These are phyloP conservation scores for Wiebesia pumilae DNA, from an alignment of 1,140 invertebrate species.

Conservation along the genomic window DNA sequence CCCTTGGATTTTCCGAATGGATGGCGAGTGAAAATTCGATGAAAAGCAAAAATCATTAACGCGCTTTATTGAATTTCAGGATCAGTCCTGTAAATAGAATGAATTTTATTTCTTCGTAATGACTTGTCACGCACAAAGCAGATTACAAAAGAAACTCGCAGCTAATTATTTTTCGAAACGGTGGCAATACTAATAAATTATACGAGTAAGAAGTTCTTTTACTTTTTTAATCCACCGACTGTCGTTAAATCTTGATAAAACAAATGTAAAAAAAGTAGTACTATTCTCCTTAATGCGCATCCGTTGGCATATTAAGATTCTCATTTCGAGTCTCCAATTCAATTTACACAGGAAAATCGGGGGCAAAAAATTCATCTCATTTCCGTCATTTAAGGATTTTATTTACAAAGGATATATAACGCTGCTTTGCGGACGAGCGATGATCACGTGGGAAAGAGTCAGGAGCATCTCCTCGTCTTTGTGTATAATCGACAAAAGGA, in stretches of 20 bases:
- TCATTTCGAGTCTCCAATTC: not conserved
- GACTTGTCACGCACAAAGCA: too few relatives aligned
- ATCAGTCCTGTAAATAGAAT: not conserved
- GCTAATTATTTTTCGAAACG: too few relatives aligned
- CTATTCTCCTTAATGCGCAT: not conserved
- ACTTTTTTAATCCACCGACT: too few relatives aligned
- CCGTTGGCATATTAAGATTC: not conserved
- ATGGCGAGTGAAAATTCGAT: not conserved
- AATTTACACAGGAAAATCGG: not conserved
- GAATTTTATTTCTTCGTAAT: too few relatives aligned
- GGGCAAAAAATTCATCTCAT: not conserved
- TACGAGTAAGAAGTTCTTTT: not conserved
- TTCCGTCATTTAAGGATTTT: constrained; percentile 10
- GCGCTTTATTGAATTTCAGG: not conserved
- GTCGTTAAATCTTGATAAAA: too few relatives aligned
- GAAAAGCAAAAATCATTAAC: not conserved
- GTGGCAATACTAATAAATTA: too few relatives aligned
- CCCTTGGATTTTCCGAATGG: not conserved
- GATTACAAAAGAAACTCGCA: too few relatives aligned
- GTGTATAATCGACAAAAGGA: constrained; percentile 45
- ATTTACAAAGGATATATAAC: not conserved
- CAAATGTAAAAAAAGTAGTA: not conserved
- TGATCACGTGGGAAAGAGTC: constrained; percentile 38
- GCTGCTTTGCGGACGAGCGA: not conserved
- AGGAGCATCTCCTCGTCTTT: not conserved